phyloP scores from a whole-genome alignment of 2,888 invertebrate species.

The Ischnura elegans region DNA sequence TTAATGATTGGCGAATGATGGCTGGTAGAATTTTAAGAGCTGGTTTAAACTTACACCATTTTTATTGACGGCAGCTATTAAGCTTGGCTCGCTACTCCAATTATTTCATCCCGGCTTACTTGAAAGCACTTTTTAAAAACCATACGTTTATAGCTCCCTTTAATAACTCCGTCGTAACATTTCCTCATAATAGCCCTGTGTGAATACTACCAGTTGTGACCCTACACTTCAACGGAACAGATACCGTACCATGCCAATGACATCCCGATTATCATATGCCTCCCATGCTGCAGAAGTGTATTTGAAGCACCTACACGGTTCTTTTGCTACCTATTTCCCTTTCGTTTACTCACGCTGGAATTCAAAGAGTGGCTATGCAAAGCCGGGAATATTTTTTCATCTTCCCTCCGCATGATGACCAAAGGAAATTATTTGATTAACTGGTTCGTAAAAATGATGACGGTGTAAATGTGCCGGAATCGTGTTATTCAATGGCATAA shows the following conservation, averaged over 20 bases:
- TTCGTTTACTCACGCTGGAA: background rate
- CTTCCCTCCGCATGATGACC: background rate
- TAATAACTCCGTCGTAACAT: background rate
- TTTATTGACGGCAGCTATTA: background rate
- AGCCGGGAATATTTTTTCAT: background rate
- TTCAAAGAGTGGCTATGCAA: background rate
- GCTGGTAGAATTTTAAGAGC: background rate
- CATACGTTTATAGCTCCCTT: background rate
- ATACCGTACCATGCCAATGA: background rate
- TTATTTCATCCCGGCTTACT: background rate
- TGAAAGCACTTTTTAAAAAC: background rate
- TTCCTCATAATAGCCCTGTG: background rate
- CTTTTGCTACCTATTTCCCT: background rate
- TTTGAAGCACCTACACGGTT: background rate
- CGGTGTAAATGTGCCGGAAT: background rate
- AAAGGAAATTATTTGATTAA: background rate
- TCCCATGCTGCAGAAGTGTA: background rate
- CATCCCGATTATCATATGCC: background rate
- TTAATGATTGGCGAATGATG: background rate
- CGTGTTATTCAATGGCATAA: background rate
- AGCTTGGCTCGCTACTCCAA: background rate
- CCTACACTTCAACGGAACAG: background rate
- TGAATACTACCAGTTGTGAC: background rate
- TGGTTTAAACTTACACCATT: background rate
- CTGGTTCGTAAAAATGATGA: background rate